Evolutionary conservation across 2,113 vertebrate genomes (phyloP), one percentile per base, ranked within the genome.

Genomic region (Isurus oxyrinchus): DNA sequence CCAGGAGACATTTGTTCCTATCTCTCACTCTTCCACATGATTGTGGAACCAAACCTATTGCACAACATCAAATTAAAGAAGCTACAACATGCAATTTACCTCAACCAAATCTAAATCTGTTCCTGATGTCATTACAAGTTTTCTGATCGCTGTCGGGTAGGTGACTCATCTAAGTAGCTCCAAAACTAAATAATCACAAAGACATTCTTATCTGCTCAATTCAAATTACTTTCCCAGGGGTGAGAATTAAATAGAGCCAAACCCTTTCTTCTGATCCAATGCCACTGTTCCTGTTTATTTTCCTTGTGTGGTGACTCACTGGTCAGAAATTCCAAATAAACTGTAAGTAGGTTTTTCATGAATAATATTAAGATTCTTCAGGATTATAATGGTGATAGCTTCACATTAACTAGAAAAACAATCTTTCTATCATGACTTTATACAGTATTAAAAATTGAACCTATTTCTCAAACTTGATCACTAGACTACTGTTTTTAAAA

Each of bases 181-280:
- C 21, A 72, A 53, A 72, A 95, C 27, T 27, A 72, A 95, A 95
- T 72, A 95, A 95, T 95, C 67, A 21, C 19, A 95, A 72, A 49
- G 94, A 49, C 27, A 95, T 76, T 95, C 40, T 72, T 95, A 95
- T 95, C 94, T 95, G 23, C 44, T 55, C 23, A 31, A 40, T 95
- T 95, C 27, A 72, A 95, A 95, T 95, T 69, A 14, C 94, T 72
- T 72, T 95, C 94, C 67, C 67, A 55, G 44, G 94, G 94, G 94
- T 95, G 49, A 95, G 49, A 55, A 72, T 72, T 69, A 95, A 95
- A 72, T 27, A 3, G 66, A 69, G 53, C 94, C 94, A 69, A 95
- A 76, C 94, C 94, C 94, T 55, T 25, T 76, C 67, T 55, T 76
- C 66, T 95, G 94, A 95, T 95, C 94, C 25, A 13, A 11, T 76